Conservation (phyloP, 2,113 vertebrate genomes). For the Hiodon alosoides region DNA sequence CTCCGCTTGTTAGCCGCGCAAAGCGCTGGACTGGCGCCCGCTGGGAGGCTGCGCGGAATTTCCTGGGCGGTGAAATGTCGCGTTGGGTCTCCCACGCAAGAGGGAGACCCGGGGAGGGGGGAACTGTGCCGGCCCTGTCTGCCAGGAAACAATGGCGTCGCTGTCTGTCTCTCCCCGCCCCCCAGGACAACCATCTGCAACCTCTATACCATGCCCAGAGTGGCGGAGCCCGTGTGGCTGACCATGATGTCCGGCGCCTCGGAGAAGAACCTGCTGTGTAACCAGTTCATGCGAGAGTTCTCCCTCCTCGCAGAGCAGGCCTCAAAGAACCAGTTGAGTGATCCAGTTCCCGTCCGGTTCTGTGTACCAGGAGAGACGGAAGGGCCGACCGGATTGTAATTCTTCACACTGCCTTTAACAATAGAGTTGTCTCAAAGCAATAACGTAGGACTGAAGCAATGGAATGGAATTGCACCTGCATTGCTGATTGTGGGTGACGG, state of each 20-base stretch:
- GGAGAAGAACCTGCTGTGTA: conserved; percentile 92
- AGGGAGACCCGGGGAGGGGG: conserved; percentile 13
- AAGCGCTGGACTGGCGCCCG: conserved; percentile 12
- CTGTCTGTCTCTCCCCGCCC: conserved; percentile 37
- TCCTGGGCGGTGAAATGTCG: conserved; percentile 15
- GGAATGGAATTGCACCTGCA: too few species aligned
- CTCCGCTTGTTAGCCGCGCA: neutral
- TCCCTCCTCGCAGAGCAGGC: conserved; percentile 90
- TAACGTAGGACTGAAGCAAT: too few species aligned
- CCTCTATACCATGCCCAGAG: conserved; percentile 95
- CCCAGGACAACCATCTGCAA: conserved; percentile 88
- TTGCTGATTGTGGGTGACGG: too few species aligned
- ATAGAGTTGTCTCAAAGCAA: too few species aligned
- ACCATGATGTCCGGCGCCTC: conserved; percentile 93
- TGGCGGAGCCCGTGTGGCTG: conserved; percentile 93
- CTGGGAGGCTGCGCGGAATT: conserved; percentile 14
- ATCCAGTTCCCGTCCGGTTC: neutral
- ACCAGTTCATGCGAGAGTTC: conserved; percentile 94
- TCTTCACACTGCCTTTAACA: neutral
- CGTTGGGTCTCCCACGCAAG: conserved; percentile 14
- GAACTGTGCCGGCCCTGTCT: conserved; percentile 32
- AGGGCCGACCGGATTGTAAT: neutral
- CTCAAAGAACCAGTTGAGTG: conserved; percentile 92
- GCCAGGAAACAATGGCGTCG: conserved; percentile 25
- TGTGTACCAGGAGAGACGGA: neutral